Evolutionary conservation across 2,797 vertebrate species (phyloP).

Genomic region (Buphagus erythrorhynchus): DNA sequence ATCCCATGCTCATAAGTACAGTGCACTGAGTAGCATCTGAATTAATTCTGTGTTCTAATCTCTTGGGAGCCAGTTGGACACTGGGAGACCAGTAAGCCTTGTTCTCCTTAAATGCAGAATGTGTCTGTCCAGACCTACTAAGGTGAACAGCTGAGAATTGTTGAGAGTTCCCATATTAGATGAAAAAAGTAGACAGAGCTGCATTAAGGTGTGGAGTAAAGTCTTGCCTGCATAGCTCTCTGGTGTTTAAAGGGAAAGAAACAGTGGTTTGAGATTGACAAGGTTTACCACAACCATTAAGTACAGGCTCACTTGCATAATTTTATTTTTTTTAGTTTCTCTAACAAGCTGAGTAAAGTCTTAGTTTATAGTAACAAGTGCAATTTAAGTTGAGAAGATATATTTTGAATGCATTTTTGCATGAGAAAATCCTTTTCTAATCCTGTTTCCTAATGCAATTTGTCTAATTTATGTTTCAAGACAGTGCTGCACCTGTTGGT

Average conservation of each 20-base stretch:
- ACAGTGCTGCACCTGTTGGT: neutral
- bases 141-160: neutral
- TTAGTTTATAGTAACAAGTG: neutral
- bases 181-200: neutral
- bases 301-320: neutral
- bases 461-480: neutral
- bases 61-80: neutral
- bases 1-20: neutral
- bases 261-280: neutral
- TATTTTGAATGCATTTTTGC: neutral
- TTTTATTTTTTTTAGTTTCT: neutral
- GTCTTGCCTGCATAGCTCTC: neutral
- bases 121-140: neutral
- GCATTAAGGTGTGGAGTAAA: neutral
- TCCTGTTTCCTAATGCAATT: neutral
- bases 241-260: neutral
- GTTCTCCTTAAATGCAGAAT: neutral
- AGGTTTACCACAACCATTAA: neutral
- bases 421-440: constrained; percentile 14
- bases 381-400: neutral
- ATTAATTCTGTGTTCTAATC: neutral
- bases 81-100: neutral
- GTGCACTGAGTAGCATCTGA: neutral
- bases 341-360: neutral
- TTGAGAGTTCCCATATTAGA: neutral